phyloP scores from a whole-genome alignment of 1,140 invertebrate genomes.

The Caenorhabditis remanei region DNA sequence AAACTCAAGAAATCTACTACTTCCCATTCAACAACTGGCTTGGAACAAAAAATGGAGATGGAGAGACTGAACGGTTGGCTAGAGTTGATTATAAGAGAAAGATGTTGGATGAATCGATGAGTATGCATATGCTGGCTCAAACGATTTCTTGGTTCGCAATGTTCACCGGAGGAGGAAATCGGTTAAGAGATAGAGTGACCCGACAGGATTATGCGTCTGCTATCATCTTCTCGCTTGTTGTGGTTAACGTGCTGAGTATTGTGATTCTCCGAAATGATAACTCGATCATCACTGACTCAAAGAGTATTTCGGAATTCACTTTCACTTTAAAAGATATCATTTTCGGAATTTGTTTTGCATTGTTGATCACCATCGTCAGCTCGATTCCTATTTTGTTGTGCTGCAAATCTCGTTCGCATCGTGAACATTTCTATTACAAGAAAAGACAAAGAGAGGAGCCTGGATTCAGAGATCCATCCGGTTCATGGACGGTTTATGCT shows the following conservation, averaged over 20 bases:
- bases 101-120: slow-evolving; percentile 46
- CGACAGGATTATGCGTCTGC: background rate
- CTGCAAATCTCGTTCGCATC: background rate
- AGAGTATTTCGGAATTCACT: slow-evolving; percentile 31
- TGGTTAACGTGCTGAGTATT: slow-evolving; percentile 14
- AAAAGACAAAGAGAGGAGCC: slow-evolving; percentile 16
- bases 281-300: background rate
- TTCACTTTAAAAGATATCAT: slow-evolving; percentile 16
- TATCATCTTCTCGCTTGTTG: slow-evolving; percentile 5
- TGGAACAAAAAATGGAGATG: slow-evolving; percentile 81
- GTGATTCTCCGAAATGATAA: slow-evolving; percentile 3
- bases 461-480: slow-evolving; percentile 3
- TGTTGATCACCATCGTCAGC: background rate
- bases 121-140: slow-evolving; percentile 53
- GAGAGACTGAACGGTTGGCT: slow-evolving; percentile 73
- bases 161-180: slow-evolving; percentile 60
- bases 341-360: background rate
- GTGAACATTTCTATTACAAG: slow-evolving; percentile 10
- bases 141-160: slow-evolving; percentile 60
- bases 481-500: slow-evolving; percentile 1
- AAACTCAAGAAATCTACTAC: slow-evolving; percentile 80
- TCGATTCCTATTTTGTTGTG: background rate
- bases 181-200: slow-evolving; percentile 17
- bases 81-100: slow-evolving; percentile 35
- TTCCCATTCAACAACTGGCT: slow-evolving; percentile 81